phyloP scores from a whole-genome alignment of 2,113 vertebrate species.

The Boleophthalmus pectinirostris region DNA sequence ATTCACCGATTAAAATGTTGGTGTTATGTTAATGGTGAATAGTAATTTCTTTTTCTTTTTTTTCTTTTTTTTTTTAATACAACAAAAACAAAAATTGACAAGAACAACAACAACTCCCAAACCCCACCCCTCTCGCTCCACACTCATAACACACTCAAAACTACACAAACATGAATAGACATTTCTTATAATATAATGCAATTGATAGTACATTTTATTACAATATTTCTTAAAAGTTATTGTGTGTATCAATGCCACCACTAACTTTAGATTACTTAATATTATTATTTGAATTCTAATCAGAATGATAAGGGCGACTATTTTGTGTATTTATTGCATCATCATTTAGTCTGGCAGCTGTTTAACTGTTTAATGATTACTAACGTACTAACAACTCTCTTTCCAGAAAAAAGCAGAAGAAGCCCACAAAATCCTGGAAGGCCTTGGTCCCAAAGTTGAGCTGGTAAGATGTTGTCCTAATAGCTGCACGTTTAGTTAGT shows the following conservation, averaged over 20 bases:
- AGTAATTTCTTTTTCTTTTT: background rate
- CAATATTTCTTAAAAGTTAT: no score
- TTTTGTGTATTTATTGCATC: background rate
- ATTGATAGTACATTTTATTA: no score
- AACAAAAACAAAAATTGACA: no score
- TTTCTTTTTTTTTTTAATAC: no score
- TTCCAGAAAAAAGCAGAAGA: conserved; percentile 98
- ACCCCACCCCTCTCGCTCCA: no score
- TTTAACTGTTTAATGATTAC: background rate
- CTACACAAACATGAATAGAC: no score
- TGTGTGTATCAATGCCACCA: no score
- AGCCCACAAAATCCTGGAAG: conserved; percentile 98
- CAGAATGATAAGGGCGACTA: background rate
- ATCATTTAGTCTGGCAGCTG: background rate
- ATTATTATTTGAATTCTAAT: background rate
- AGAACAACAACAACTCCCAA: no score
- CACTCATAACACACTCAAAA: no score
- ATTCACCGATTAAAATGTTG: background rate
- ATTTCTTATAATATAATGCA: no score
- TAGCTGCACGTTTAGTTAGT: background rate
- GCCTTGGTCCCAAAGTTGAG: conserved; percentile 96
- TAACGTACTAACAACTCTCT: background rate
- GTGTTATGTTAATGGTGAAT: background rate
- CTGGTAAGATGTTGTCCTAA: conserved; percentile 80
- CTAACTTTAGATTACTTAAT: background rate